phyloP scores from a whole-genome alignment of 53 echinoderm and acorn worm species.

The Hippasteria phrygiana region DNA sequence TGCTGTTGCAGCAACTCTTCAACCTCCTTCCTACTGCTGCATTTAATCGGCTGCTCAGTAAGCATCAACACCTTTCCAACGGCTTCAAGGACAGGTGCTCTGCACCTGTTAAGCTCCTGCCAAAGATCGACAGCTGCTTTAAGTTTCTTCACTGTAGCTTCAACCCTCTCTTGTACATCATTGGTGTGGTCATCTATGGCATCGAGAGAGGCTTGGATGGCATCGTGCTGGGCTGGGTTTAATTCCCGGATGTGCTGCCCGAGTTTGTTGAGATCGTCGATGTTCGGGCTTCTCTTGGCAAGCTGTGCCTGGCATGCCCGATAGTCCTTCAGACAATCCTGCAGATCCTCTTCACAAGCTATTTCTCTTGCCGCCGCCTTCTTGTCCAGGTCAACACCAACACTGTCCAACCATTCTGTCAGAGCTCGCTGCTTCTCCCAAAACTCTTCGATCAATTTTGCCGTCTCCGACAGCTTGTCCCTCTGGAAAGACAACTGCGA shows the following conservation, averaged over 20 bases:
- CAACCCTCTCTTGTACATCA: slow-evolving; percentile 42
- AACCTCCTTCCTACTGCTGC: slow-evolving; percentile 74
- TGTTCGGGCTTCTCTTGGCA: slow-evolving; percentile 9
- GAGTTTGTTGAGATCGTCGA: slow-evolving; percentile 38
- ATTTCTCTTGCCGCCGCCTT: slow-evolving; percentile 28
- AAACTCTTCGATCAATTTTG: slow-evolving; percentile 70
- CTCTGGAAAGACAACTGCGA: slow-evolving; percentile 46
- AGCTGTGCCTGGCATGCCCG: slow-evolving; percentile 61
- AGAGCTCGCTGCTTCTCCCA: slow-evolving; percentile 62
- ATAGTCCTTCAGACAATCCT: slow-evolving; percentile 49
- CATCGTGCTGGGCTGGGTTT: slow-evolving; percentile 34
- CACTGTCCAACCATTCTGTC: slow-evolving; percentile 63
- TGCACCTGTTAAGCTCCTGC: slow-evolving; percentile 68
- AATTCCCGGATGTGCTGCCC: slow-evolving; percentile 29
- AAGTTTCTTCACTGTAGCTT: slow-evolving; percentile 32
- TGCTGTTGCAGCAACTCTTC: slow-evolving; percentile 66
- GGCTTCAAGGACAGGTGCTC: slow-evolving; percentile 35
- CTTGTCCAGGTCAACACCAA: slow-evolving; percentile 56
- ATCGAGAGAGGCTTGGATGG: slow-evolving; percentile 48
- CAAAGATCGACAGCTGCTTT: slow-evolving; percentile 56
- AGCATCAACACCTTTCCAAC: slow-evolving; percentile 66
- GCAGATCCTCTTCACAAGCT: slow-evolving; percentile 33
- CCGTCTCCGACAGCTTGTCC: slow-evolving; percentile 62
- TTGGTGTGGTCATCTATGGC: slow-evolving; percentile 39
- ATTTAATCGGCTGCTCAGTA: slow-evolving; percentile 76